phyloP scores from a whole-genome alignment of 1,140 invertebrate species.

The Zaprionus kolodkinae region DNA sequence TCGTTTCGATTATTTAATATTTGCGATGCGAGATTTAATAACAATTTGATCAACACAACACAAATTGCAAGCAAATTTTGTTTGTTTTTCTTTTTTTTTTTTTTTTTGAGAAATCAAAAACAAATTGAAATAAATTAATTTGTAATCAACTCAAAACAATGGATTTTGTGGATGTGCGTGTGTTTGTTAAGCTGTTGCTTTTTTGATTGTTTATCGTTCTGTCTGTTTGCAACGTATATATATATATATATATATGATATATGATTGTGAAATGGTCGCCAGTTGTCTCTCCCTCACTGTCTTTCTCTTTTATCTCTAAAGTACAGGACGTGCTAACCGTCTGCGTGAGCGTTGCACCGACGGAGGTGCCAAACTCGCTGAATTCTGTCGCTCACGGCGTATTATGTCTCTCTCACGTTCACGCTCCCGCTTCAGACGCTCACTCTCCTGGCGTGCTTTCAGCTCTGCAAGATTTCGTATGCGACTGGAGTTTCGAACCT shows the following conservation, averaged over 20 bases:
- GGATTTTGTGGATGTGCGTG: slow-evolving; percentile 54
- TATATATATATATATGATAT: slow-evolving; percentile 10
- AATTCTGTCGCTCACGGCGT: slow-evolving; percentile 51
- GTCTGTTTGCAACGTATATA: slow-evolving; percentile 11
- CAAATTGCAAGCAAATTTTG: slow-evolving; percentile 61
- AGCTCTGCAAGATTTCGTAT: slow-evolving; percentile 85
- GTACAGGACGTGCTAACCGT: slow-evolving; percentile 70
- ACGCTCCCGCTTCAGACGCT: slow-evolving; percentile 65
- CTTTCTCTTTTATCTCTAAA: slow-evolving; percentile 41
- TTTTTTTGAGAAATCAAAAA: slow-evolving; percentile 53
- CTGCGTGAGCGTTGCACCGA: slow-evolving; percentile 52
- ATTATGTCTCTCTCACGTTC: slow-evolving; percentile 49
- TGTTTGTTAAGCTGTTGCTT: slow-evolving; percentile 23
- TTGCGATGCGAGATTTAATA: slow-evolving; percentile 23
- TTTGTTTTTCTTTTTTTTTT: not conserved
- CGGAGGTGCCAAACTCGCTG: slow-evolving; percentile 36
- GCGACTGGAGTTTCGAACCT: slow-evolving; percentile 80
- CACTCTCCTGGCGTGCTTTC: slow-evolving; percentile 77
- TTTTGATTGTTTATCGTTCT: slow-evolving; percentile 27
- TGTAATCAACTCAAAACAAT: slow-evolving; percentile 68
- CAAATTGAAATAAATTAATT: slow-evolving; percentile 57
- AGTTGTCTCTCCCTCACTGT: slow-evolving; percentile 6
- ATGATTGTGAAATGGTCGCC: slow-evolving; percentile 47
- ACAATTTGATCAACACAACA: slow-evolving; percentile 41
- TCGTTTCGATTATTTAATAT: slow-evolving; percentile 7